phyloP scores from a whole-genome alignment of 2,113 vertebrate species.

The Leptosomus discolor region DNA sequence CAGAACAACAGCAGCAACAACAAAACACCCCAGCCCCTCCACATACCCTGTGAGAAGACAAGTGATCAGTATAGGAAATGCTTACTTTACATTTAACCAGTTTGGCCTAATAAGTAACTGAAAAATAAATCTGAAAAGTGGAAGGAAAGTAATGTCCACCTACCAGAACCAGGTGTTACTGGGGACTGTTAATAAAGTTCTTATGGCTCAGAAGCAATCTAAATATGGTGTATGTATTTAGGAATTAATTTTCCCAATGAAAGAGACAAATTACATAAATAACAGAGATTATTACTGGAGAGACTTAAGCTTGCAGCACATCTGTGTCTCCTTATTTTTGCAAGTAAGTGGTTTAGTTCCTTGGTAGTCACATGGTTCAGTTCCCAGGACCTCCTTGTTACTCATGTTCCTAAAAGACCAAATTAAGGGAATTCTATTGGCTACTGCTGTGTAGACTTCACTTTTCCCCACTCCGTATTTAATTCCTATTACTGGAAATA shows the following conservation, averaged over 20 bases:
- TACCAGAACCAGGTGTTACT: not conserved
- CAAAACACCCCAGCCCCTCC: not conserved
- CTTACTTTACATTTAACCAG: not conserved
- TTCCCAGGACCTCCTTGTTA: not conserved
- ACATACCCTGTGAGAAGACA: not conserved
- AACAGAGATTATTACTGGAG: not conserved
- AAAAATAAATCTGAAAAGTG: not conserved
- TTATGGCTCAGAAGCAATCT: not conserved
- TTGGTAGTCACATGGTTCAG: not conserved
- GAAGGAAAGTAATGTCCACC: not conserved
- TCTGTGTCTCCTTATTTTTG: not conserved
- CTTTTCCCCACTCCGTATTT: not conserved
- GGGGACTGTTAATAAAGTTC: not conserved
- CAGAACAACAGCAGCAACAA: not conserved
- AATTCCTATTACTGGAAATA: not conserved
- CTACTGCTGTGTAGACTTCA: not conserved
- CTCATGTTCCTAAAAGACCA: not conserved
- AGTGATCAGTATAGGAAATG: not conserved
- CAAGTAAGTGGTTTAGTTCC: not conserved
- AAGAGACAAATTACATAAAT: not conserved
- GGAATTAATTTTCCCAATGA: not conserved
- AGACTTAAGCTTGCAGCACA: not conserved
- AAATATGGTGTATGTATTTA: not conserved
- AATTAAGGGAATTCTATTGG: not conserved
- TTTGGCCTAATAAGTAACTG: not conserved